These are phyloP conservation scores for Drosophila sordidapex DNA, from an alignment of 2,888 invertebrate species.

Conservation along the genomic window DNA sequence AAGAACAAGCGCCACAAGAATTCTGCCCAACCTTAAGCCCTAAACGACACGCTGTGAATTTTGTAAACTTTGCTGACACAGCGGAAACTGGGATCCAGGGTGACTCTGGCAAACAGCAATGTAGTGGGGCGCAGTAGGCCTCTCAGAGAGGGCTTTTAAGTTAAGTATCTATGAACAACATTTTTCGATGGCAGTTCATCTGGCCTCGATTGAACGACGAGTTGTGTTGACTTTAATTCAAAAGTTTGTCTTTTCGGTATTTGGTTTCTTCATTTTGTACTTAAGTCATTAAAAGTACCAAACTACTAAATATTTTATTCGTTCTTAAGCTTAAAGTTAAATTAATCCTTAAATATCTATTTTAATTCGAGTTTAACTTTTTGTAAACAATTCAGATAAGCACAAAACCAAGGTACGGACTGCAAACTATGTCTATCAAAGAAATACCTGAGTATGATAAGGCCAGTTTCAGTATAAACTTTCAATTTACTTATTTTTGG, in stretches of 20 bases:
- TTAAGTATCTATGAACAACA: constrained; percentile 1
- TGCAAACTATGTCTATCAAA: background rate
- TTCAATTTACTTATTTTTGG: background rate
- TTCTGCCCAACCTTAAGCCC: constrained; percentile 30
- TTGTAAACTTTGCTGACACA: constrained; percentile 58
- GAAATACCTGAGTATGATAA: background rate
- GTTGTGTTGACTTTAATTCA: background rate
- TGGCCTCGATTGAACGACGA: background rate
- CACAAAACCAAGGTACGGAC: background rate
- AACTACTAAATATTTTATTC: background rate
- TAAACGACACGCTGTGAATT: constrained; percentile 36
- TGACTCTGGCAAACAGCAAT: constrained; percentile 26
- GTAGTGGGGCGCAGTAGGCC: constrained; percentile 25
- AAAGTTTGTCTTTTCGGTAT: background rate
- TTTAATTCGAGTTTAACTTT: background rate
- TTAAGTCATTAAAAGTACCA: background rate
- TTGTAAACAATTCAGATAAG: background rate
- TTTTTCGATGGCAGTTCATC: constrained; percentile 5
- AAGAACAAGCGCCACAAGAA: constrained; percentile 50
- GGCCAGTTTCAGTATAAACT: background rate
- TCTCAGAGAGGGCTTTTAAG: constrained; percentile 4
- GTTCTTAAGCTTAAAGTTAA: background rate
- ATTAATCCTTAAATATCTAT: background rate
- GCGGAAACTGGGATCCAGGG: constrained; percentile 38
- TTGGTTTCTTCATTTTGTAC: background rate